These are phyloP conservation scores for Phainopepla nitens DNA, from an alignment of 2,113 vertebrate species.

Conservation along the genomic window DNA sequence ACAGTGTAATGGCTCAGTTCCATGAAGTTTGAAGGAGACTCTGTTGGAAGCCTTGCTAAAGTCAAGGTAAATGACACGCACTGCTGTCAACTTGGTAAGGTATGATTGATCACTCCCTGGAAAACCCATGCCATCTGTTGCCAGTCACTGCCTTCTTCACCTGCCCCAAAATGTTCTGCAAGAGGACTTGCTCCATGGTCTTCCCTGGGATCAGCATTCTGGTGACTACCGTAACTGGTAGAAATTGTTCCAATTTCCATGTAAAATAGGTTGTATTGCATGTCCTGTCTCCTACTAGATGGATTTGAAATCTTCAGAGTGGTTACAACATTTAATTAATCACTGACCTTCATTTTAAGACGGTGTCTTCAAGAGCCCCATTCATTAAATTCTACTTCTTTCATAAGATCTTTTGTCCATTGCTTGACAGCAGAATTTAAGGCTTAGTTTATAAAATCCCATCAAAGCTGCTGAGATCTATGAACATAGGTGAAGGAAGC, in stretches of 20 bases:
- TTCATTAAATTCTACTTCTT: neutral
- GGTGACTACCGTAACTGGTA: neutral
- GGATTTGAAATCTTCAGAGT: neutral
- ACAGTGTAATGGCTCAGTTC: neutral
- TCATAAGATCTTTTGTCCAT: neutral
- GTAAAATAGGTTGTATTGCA: neutral
- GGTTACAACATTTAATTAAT: neutral
- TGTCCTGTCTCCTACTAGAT: neutral
- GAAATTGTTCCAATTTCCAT: neutral
- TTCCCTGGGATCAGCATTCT: neutral
- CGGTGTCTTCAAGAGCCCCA: neutral
- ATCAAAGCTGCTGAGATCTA: neutral
- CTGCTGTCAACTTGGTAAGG: neutral
- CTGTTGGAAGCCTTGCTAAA: neutral
- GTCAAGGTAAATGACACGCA: neutral
- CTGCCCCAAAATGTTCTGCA: neutral
- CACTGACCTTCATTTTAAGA: neutral
- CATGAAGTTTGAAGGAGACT: neutral
- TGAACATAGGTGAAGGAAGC: neutral
- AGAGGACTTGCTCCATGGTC: neutral
- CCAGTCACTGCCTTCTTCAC: neutral
- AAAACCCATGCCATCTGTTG: neutral
- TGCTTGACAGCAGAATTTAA: neutral
- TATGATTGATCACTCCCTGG: neutral
- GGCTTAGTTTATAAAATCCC: neutral